These are phyloP conservation scores for Leptopilina clavipes DNA, from an alignment of 1,140 invertebrate genomes.

Conservation along the genomic window DNA sequence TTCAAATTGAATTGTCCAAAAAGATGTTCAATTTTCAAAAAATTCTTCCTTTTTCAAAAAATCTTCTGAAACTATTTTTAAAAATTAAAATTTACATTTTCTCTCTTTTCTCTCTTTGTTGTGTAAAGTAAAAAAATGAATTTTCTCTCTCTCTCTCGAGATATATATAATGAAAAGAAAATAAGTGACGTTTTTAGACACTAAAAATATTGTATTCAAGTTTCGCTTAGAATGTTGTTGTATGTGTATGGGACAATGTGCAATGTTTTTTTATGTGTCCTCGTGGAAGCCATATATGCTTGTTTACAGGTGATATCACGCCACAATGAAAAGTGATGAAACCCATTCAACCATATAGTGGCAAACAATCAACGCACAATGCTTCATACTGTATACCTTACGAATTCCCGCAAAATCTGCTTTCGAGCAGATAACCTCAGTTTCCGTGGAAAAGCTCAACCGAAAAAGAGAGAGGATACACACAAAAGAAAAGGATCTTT, in stretches of 20 bases:
- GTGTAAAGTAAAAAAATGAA: no score
- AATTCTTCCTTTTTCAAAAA: neutral
- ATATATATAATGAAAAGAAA: no score
- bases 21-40: neutral
- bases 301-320: conserved; percentile 18
- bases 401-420: neutral
- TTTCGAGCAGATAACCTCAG: neutral
- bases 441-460: neutral
- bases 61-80: no score
- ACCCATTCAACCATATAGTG: neutral
- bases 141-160: no score
- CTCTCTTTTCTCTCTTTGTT: no score
- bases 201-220: neutral
- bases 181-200: no score
- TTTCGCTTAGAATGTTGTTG: neutral
- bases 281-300: neutral
- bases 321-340: conserved; percentile 26
- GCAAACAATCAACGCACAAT: conserved; percentile 1
- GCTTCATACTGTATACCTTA: neutral
- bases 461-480: neutral
- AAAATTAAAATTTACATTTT: no score
- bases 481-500: neutral
- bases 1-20: neutral
- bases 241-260: neutral
- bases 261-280: neutral